Percentiles rank a stretch among this genome's conserved stretches.
Conservation (phyloP, 2,113 vertebrate species). For the Chelonoidis abingdonii region DNA sequence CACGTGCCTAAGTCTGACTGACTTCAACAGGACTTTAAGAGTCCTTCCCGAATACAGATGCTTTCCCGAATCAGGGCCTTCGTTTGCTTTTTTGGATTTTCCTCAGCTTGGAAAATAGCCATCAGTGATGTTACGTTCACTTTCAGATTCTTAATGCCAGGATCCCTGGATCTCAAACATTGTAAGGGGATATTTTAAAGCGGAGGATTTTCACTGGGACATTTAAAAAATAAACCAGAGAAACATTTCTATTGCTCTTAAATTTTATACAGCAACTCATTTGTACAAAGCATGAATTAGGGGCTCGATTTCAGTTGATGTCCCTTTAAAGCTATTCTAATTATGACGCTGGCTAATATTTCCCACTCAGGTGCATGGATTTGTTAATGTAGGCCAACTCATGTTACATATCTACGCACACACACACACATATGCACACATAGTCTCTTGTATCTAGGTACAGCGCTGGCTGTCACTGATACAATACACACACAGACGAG, state of each 20-base stretch:
- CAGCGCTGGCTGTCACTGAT: background rate
- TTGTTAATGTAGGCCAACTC: background rate
- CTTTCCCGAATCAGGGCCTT: background rate
- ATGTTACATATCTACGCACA: background rate
- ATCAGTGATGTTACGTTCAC: background rate
- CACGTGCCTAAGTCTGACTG: background rate
- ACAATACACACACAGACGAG: background rate
- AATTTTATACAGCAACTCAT: background rate
- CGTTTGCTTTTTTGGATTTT: background rate
- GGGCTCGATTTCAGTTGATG: background rate
- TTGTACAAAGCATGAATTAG: constrained; percentile 19
- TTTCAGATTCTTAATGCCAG: background rate
- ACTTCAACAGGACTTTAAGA: background rate
- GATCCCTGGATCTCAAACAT: rapidly evolving
- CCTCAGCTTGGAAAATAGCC: background rate
- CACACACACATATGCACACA: background rate
- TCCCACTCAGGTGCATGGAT: background rate
- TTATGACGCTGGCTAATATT: background rate
- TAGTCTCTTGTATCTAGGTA: background rate
- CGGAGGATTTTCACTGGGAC: background rate
- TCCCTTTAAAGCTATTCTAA: constrained; percentile 29
- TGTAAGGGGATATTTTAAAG: background rate
- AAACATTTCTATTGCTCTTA: background rate
- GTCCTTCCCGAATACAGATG: background rate
- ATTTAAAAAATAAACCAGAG: background rate